Conservation (phyloP, 2,888 invertebrate species). For the Urechis unicinctus region DNA sequence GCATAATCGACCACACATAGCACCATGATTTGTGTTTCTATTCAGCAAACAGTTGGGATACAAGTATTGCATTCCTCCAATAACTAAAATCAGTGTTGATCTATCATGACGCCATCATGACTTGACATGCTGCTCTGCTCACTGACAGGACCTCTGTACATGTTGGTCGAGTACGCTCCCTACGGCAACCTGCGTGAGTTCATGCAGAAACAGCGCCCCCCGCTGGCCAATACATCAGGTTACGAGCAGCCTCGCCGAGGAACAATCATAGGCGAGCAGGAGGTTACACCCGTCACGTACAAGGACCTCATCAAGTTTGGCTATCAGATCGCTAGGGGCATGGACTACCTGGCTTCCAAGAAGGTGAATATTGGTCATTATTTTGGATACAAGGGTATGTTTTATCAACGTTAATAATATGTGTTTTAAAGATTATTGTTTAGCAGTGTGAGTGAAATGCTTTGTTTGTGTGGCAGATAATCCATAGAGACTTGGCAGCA, state of each 20-base stretch:
- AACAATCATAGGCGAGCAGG: background rate
- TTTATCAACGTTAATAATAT: too few species aligned
- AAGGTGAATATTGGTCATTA: too few species aligned
- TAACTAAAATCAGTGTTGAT: too few species aligned
- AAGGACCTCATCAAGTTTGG: background rate
- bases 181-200: constrained; percentile 88
- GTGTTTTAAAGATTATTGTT: too few species aligned
- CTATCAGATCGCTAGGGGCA: background rate
- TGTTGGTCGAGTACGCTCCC: constrained; percentile 55
- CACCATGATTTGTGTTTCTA: too few species aligned
- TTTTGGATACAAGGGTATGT: too few species aligned
- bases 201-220: constrained; percentile 72
- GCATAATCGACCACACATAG: background rate
- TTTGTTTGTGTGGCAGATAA: constrained; percentile 43
- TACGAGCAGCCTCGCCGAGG: background rate
- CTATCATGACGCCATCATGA: too few species aligned
- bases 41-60: too few species aligned
- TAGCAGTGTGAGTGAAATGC: too few species aligned
- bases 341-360: background rate
- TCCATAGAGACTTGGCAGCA: constrained; percentile 95
- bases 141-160: constrained; percentile 44
- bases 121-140: too few species aligned
- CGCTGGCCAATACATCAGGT: background rate
- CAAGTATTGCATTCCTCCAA: too few species aligned
- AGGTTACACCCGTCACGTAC: background rate